A percentile compares a stretch with the other conserved stretches of the same genome.
These are phyloP conservation scores for Grallaria varia DNA, from an alignment of 2,113 vertebrate genomes.

Conservation along the genomic window DNA sequence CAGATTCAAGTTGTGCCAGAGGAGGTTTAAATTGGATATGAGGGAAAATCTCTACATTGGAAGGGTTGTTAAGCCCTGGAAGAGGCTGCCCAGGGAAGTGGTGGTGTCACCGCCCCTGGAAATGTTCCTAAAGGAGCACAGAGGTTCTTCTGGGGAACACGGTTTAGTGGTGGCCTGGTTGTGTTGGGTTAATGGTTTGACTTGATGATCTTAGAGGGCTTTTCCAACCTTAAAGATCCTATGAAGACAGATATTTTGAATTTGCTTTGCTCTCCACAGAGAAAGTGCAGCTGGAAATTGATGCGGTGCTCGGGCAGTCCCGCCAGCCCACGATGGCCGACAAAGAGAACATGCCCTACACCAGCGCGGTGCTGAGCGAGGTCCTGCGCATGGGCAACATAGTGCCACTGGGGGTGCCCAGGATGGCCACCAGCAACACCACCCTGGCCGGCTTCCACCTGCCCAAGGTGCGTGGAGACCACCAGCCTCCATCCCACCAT, in stretches of 20 bases:
- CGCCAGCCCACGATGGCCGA: conserved; percentile 73
- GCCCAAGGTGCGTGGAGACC: conserved; percentile 73
- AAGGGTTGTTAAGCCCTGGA: neutral
- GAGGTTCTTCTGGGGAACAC: neutral
- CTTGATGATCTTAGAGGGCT: neutral
- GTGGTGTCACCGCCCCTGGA: neutral
- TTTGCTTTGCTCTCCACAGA: conserved; percentile 25
- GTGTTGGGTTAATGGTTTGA: neutral
- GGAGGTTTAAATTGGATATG: neutral
- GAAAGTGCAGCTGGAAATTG: conserved; percentile 78
- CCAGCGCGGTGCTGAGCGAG: conserved; percentile 84
- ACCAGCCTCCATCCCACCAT: neutral
- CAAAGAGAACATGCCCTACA: conserved; percentile 79
- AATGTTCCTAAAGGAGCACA: neutral
- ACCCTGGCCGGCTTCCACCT: conserved; percentile 76
- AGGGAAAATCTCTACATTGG: neutral
- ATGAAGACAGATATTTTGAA: neutral
- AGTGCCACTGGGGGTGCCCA: conserved; percentile 78
- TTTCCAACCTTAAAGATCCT: neutral
- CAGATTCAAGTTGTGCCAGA: neutral
- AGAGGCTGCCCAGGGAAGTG: neutral
- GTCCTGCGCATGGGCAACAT: conserved; percentile 83
- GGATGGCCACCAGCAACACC: conserved; percentile 72
- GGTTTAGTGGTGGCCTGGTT: neutral
- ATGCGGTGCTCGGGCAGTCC: conserved; percentile 69